These are phyloP conservation scores for Eulithis prunata DNA, from an alignment of 2,888 invertebrate species.

Conservation along the genomic window DNA sequence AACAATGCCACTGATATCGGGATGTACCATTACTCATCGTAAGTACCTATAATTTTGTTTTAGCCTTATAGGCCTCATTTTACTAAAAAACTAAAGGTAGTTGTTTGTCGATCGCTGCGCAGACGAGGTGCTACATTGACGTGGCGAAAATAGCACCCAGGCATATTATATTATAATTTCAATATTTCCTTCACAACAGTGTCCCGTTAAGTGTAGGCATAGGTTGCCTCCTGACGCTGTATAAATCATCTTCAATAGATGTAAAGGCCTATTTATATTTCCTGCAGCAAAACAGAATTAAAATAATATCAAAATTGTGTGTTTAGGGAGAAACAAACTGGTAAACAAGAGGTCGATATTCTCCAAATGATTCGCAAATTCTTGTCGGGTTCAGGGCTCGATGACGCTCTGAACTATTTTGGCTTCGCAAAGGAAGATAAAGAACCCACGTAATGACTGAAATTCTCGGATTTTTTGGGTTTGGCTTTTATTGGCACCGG, in stretches of 20 bases:
- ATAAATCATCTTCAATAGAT: too few relatives aligned
- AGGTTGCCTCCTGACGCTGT: too few relatives aligned
- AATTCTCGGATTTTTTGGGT: constrained; percentile 53
- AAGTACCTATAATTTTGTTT: constrained; percentile 49
- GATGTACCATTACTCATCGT: constrained; percentile 85
- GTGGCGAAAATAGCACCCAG: too few relatives aligned
- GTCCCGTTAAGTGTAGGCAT: too few relatives aligned
- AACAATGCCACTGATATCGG: constrained; percentile 82
- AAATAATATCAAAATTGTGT: constrained; percentile 49
- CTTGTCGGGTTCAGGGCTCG: constrained; percentile 71
- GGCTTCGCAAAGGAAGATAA: constrained; percentile 63
- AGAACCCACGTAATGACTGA: constrained; percentile 65
- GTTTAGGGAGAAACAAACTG: constrained; percentile 67
- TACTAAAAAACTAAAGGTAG: too few relatives aligned
- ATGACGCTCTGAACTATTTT: constrained; percentile 67
- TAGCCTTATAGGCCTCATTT: too few relatives aligned
- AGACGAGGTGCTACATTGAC: too few relatives aligned
- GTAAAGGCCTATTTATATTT: too few relatives aligned
- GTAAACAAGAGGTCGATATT: constrained; percentile 59
- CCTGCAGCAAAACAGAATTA: not conserved
- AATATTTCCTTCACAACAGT: not conserved
- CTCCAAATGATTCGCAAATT: constrained; percentile 73
- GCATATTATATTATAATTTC: not conserved
- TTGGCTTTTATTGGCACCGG: constrained; percentile 53
- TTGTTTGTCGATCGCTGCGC: too few relatives aligned